Evolutionary conservation across 2,888 invertebrate genomes (phyloP).

Genomic region (Heliconius erato): DNA sequence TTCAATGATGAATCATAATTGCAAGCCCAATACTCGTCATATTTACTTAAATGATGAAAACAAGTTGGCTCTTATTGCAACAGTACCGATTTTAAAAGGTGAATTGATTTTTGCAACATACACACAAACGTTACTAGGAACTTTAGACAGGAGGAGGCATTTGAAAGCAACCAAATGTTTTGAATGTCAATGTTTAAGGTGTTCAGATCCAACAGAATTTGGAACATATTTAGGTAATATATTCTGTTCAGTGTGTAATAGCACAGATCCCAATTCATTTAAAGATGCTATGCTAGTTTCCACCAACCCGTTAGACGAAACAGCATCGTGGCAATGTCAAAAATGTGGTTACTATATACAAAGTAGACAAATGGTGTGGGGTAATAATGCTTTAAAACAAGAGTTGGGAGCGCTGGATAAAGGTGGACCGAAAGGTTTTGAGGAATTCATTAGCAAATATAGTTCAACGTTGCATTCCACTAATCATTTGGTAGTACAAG

Average conservation of each 20-base stretch:
- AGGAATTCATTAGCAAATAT: conserved; percentile 88
- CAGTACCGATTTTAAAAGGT: conserved; percentile 88
- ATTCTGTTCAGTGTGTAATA: conserved; percentile 87
- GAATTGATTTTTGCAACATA: conserved; percentile 89
- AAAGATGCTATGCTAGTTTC: conserved; percentile 85
- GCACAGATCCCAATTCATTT: conserved; percentile 56
- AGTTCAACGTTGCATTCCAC: conserved; percentile 87
- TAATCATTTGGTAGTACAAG: conserved; percentile 88
- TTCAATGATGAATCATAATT: conserved; percentile 90
- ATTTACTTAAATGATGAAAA: conserved; percentile 86
- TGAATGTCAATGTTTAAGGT: conserved; percentile 88
- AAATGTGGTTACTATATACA: conserved; percentile 86
- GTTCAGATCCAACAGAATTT: conserved; percentile 89
- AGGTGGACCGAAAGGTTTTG: conserved; percentile 83
- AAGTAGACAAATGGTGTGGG: conserved; percentile 86
- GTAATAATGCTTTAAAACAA: conserved; percentile 87
- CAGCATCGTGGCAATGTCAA: conserved; percentile 88
- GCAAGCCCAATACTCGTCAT: conserved; percentile 90
- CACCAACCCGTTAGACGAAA: conserved; percentile 85
- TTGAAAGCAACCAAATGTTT: conserved; percentile 88
- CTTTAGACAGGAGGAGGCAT: conserved; percentile 87
- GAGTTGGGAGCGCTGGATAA: conserved; percentile 86
- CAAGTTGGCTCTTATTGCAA: conserved; percentile 87
- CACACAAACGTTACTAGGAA: conserved; percentile 89
- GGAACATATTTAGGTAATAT: conserved; percentile 88